Evolutionary conservation across 2,113 vertebrate genomes (phyloP), one percentile per base, ranked within the genome.

Genomic region (Anhinga rufa): DNA sequence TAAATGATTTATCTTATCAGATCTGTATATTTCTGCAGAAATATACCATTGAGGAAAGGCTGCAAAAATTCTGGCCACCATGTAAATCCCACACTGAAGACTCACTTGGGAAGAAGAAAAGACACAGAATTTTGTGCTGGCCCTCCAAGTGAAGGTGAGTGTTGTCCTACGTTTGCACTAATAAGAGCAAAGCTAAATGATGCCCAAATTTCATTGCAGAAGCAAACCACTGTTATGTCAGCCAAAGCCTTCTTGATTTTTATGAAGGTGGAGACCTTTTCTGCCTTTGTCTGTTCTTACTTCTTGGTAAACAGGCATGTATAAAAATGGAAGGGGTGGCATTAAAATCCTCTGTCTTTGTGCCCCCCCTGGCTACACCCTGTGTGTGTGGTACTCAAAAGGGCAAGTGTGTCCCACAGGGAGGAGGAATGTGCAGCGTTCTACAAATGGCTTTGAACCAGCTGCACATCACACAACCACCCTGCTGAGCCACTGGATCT

Each of bases 401-500:
- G 95, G 93, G 91, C 91, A 96, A 95, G 64, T 12, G 51, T 89
- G 89, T 95, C 96, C 96, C 94, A 89, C 96, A 87, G 95, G 91
- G 96, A 95, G 86, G 42, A 95, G 91, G 82, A 95, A 97, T 95
- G 95, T 93, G 85, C 82, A 87, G 64, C 4, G 0, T 90, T 87
- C 92, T 86, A 49, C 87, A 94, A 86, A 96, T 12, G 14, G 68
- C 96, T 97, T 97, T 97, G 94, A 96, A 97, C 87, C 84, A 94
- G 78, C 92, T 93, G 86, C 84, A 92, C 84, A 86, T 94, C 93
- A 95, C 87, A 94, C 71, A 89, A 78, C 89, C 79, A 77, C 87
- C 95, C 95, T 85, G 86, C 87, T 86, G 95, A 97, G 97, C 90
- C 78, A 55, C 70, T 92, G 95, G 91, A 81, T 86, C 86, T 71